These are phyloP conservation scores for Neodon shergylaensis DNA, from an alignment of 2,113 vertebrate species.

Conservation along the genomic window DNA sequence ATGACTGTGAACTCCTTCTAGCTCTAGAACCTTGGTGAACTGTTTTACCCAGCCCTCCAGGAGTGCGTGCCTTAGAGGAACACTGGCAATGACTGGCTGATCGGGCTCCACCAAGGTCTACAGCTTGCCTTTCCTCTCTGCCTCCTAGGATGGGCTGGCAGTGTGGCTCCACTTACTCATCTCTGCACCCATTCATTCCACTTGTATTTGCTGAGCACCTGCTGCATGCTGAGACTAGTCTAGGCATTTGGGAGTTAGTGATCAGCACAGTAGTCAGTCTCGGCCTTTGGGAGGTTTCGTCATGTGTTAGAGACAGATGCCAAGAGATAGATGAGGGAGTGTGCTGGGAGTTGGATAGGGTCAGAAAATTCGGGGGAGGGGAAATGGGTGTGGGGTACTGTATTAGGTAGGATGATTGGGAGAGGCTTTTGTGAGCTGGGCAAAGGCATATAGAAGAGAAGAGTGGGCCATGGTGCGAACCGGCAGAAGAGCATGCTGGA, in stretches of 20 bases:
- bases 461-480: background rate
- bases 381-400: background rate
- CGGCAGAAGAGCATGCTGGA: no score
- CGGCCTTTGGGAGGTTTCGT: background rate
- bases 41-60: background rate
- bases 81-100: background rate
- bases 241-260: background rate
- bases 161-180: background rate
- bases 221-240: background rate
- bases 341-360: background rate
- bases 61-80: background rate
- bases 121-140: background rate
- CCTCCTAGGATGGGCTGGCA: background rate
- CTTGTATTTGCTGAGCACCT: background rate
- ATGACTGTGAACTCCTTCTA: background rate
- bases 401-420: background rate
- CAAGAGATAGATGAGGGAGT: background rate
- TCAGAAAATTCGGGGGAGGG: background rate
- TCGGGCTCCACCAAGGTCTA: background rate
- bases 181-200: background rate
- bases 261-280: background rate
- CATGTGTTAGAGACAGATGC: background rate
- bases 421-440: background rate
- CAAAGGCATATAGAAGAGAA: background rate
- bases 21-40: background rate